These are phyloP conservation scores for Callopanchax toddi DNA, from an alignment of 2,113 vertebrate species.

Conservation along the genomic window DNA sequence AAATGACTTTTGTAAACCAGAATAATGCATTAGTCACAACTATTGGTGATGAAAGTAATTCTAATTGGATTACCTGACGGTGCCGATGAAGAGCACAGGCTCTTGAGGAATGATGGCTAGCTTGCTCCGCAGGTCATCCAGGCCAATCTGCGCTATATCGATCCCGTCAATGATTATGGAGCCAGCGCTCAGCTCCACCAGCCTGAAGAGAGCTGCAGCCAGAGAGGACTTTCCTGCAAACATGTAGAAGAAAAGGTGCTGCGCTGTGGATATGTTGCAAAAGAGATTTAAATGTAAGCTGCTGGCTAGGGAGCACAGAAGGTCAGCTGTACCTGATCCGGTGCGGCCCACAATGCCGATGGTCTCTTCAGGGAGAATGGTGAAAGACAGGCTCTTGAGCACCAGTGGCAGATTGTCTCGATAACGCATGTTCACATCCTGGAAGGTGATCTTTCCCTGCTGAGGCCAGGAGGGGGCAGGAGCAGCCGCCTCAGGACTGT, in stretches of 20 bases:
- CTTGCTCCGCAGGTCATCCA: conserved; percentile 82
- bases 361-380: conserved; percentile 78
- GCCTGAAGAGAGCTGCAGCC: conserved; percentile 81
- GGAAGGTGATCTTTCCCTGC: conserved; percentile 77
- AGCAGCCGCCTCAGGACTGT: conserved; percentile 47
- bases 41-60: conserved; percentile 8
- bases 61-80: conserved; percentile 74
- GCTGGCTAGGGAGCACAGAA: not conserved
- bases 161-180: conserved; percentile 81
- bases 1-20: not conserved
- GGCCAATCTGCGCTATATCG: conserved; percentile 77
- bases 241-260: conserved; percentile 6
- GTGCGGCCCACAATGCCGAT: conserved; percentile 85
- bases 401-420: conserved; percentile 78
- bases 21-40: conserved; percentile 2
- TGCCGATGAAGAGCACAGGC: conserved; percentile 83
- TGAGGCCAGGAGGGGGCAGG: conserved; percentile 79
- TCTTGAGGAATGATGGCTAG: conserved; percentile 86
- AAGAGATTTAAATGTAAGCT: not conserved
- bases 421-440: conserved; percentile 83
- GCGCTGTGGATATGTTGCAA: conserved; percentile 4
- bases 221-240: conserved; percentile 83
- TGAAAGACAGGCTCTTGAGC: conserved; percentile 81
- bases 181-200: conserved; percentile 79
- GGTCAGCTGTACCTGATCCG: conserved; percentile 77